Evolutionary conservation across 2,113 vertebrate genomes (phyloP).

Genomic region (Oreochromis aureus): DNA sequence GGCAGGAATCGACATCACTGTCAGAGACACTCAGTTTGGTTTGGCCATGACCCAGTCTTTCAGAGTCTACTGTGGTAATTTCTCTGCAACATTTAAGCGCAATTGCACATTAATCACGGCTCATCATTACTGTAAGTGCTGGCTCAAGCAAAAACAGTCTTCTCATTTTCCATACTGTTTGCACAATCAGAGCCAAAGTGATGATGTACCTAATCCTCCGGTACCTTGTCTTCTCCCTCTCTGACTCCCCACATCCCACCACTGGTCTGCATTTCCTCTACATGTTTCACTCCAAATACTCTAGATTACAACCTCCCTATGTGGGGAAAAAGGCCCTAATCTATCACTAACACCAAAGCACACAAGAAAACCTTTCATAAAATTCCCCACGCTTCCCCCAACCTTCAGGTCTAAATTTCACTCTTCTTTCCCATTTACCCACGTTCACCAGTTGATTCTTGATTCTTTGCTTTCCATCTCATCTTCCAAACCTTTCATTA

Average conservation of each 20-base stretch:
- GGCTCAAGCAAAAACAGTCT: background rate
- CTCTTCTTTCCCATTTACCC: background rate
- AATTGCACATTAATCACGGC: background rate
- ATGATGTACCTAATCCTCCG: slow-evolving; percentile 4
- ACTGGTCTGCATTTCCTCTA: background rate
- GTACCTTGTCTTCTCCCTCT: background rate
- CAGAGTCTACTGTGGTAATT: background rate
- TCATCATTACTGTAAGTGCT: slow-evolving; percentile 10
- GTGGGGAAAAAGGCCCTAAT: background rate
- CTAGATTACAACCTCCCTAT: background rate
- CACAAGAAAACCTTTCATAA: background rate
- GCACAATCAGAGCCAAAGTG: slow-evolving; percentile 14
- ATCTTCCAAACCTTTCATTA: slow-evolving; percentile 1
- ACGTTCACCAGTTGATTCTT: background rate
- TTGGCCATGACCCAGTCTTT: background rate
- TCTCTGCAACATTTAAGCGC: background rate
- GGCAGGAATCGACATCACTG: background rate
- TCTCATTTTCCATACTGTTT: slow-evolving; percentile 26
- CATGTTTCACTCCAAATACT: background rate
- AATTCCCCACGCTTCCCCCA: background rate
- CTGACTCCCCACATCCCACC: background rate
- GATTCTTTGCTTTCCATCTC: background rate
- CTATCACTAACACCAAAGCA: background rate
- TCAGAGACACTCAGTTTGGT: background rate
- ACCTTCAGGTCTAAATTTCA: background rate